Conservation (phyloP, 2,113 vertebrate species). For the Tenebrosternarchus preto region DNA sequence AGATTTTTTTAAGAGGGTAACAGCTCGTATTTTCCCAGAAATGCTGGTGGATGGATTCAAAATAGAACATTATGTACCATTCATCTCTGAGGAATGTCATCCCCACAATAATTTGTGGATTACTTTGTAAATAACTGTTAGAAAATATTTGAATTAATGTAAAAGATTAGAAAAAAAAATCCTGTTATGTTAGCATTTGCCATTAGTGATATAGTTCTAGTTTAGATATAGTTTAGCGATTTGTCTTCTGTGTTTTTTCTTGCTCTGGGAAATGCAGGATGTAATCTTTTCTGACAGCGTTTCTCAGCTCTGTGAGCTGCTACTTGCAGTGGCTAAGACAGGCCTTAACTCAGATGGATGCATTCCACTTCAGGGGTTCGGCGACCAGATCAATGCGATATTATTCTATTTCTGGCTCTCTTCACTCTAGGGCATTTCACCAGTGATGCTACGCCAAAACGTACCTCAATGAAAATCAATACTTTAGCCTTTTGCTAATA, state of each 20-base stretch:
- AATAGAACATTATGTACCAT: not conserved
- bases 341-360: constrained; percentile 24
- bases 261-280: not conserved
- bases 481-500: constrained; percentile 36
- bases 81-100: constrained; percentile 7
- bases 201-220: no score
- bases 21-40: constrained; percentile 39
- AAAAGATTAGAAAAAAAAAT: no score
- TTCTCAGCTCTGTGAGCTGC: constrained; percentile 5
- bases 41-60: not conserved
- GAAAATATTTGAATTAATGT: not conserved
- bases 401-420: constrained; percentile 50
- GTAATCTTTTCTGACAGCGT: not conserved
- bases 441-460: constrained; percentile 23
- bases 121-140: not conserved
- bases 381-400: constrained; percentile 20
- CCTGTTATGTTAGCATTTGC: no score
- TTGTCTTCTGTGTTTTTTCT: not conserved
- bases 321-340: constrained; percentile 28
- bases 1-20: constrained; percentile 31
- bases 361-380: constrained; percentile 12
- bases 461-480: constrained; percentile 30
- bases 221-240: no score
- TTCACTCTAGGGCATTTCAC: constrained; percentile 13
- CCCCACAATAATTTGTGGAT: not conserved